phyloP scores from a whole-genome alignment of 1,140 invertebrate genomes.

The Stegodyphus dumicola region DNA sequence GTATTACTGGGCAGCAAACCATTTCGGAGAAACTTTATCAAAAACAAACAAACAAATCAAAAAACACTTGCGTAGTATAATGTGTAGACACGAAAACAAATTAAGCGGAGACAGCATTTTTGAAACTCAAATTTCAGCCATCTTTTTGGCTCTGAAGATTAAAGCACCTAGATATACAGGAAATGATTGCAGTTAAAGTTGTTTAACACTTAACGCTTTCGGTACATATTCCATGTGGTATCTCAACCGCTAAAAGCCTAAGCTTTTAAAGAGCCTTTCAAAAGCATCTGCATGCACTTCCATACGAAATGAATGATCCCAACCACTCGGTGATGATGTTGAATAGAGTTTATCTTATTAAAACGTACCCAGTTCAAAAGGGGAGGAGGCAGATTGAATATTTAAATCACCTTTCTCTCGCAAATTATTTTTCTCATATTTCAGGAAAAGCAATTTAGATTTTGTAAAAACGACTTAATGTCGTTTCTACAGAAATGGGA shows the following conservation, averaged over 20 bases:
- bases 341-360: conserved; percentile 7
- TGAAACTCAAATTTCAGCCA: too few species aligned
- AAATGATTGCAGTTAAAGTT: too few species aligned
- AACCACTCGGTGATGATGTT: neutral
- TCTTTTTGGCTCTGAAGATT: too few species aligned
- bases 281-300: neutral
- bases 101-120: too few species aligned
- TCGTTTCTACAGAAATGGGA: neutral
- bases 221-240: too few species aligned
- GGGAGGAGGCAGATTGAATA: neutral
- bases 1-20: too few species aligned
- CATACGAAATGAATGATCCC: neutral
- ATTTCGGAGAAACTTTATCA: too few species aligned
- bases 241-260: neutral
- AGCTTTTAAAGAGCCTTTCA: neutral
- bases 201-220: too few species aligned
- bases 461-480: neutral
- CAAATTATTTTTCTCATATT: neutral
- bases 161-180: too few species aligned
- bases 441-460: neutral
- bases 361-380: neutral
- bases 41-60: too few species aligned
- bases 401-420: neutral
- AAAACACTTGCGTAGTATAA: too few species aligned
- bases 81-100: too few species aligned